Evolutionary conservation across 2,113 vertebrate genomes (phyloP).

Genomic region (Mungos mungo): DNA sequence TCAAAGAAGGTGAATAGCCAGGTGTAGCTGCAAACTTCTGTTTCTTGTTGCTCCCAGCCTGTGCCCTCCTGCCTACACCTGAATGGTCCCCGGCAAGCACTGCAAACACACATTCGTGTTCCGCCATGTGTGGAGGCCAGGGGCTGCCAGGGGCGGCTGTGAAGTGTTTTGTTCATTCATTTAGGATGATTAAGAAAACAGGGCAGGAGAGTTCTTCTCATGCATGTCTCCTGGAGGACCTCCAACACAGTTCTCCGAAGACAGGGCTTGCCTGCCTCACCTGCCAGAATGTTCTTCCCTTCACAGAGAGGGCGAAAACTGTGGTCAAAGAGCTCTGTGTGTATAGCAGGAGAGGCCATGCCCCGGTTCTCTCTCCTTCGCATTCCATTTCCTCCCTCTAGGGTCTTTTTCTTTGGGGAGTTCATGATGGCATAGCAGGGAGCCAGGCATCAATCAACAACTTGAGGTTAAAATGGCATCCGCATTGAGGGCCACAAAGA

Average conservation of each 20-base stretch:
- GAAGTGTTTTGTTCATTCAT: not conserved
- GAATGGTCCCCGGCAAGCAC: not conserved
- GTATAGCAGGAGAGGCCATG: fast-evolving
- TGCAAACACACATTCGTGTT: fast-evolving
- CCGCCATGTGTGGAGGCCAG: not conserved
- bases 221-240: not conserved
- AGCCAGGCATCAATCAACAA: fast-evolving
- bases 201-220: not conserved
- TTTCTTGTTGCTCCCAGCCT: constrained; percentile 56
- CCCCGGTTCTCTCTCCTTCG: not conserved
- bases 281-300: not conserved
- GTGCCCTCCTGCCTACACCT: constrained; percentile 70
- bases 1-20: constrained; percentile 83
- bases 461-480: too few relatives aligned
- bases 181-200: not conserved
- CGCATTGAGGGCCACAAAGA: fast-evolving
- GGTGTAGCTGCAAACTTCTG: constrained; percentile 76
- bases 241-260: not conserved
- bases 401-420: not conserved
- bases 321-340: fast-evolving
- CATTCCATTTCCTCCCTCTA: not conserved
- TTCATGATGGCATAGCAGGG: fast-evolving
- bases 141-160: not conserved
- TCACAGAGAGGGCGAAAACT: not conserved
- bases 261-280: not conserved